Conservation (phyloP, 2,113 vertebrate genomes). For the Sphyrna mokarran region DNA sequence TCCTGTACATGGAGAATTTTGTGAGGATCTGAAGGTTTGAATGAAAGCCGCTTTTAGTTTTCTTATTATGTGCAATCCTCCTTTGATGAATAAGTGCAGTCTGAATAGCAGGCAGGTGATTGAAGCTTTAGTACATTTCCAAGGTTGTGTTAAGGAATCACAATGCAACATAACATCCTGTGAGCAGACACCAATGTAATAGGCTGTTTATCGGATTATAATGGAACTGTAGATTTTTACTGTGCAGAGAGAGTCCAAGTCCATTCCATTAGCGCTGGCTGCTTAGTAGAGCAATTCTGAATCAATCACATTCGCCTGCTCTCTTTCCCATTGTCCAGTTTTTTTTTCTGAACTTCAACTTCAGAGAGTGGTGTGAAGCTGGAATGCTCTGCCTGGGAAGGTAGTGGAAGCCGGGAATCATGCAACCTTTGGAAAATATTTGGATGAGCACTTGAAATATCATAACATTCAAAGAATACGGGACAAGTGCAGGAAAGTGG, state of each 20-base stretch:
- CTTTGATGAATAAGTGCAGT: not conserved
- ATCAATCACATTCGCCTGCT: not conserved
- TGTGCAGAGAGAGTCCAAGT: not conserved
- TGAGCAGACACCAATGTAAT: not conserved
- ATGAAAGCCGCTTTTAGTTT: not conserved
- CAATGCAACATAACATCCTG: not conserved
- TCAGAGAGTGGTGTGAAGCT: too few relatives aligned
- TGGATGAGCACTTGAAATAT: not conserved
- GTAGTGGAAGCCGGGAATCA: too few relatives aligned
- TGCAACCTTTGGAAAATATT: too few relatives aligned
- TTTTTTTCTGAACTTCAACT: not conserved
- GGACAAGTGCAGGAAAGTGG: not conserved
- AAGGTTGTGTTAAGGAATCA: not conserved
- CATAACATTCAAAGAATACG: too few relatives aligned
- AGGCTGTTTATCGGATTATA: not conserved
- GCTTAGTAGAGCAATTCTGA: not conserved
- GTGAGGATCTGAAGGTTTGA: not conserved
- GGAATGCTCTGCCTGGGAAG: too few relatives aligned
- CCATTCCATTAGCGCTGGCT: not conserved
- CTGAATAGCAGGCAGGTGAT: not conserved
- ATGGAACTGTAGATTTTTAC: not conserved
- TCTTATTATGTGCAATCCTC: not conserved
- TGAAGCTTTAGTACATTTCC: not conserved
- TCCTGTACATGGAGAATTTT: not conserved
- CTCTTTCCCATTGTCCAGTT: not conserved